Conservation (phyloP, 2,888 invertebrate genomes). For the Aethes cnicana region DNA sequence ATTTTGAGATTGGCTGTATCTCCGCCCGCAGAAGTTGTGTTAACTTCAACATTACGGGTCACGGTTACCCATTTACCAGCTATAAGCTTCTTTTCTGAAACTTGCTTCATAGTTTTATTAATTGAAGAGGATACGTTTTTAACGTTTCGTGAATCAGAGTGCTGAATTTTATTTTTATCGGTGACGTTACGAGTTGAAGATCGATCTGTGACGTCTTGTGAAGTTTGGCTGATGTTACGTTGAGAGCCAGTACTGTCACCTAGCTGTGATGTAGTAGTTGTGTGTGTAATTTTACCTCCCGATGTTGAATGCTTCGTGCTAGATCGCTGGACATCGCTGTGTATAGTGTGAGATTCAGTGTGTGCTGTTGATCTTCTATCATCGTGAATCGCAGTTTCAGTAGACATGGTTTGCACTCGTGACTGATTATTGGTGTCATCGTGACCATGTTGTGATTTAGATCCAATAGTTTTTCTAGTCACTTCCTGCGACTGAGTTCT, state of each 20-base stretch:
- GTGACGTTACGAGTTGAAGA: conserved; percentile 46
- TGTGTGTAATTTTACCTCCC: conserved; percentile 48
- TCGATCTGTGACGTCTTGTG: conserved; percentile 48
- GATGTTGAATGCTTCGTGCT: conserved; percentile 47
- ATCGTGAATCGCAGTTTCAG: conserved; percentile 42
- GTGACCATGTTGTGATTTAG: conserved; percentile 51
- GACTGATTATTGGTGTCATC: conserved; percentile 43
- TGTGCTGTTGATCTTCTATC: conserved; percentile 46
- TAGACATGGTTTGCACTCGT: conserved; percentile 26
- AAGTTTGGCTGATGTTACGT: conserved; percentile 49
- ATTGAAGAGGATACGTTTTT: conserved; percentile 71
- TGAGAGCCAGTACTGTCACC: conserved; percentile 68
- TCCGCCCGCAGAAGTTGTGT: conserved; percentile 47
- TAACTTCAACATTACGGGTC: conserved; percentile 85
- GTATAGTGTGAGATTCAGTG: conserved; percentile 48
- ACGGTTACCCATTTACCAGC: conserved; percentile 78
- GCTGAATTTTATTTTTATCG: conserved; percentile 52
- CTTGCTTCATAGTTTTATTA: conserved; percentile 74
- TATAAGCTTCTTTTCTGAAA: conserved; percentile 80
- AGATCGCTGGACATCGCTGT: conserved; percentile 45
- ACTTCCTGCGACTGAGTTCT: conserved; percentile 40
- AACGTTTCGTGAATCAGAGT: conserved; percentile 54
- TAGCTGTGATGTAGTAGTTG: conserved; percentile 44
- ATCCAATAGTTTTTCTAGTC: conserved; percentile 73
- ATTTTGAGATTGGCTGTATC: conserved; percentile 40